Evolutionary conservation across 2,888 invertebrate genomes (phyloP).

Genomic region (Mythimna albipuncta): DNA sequence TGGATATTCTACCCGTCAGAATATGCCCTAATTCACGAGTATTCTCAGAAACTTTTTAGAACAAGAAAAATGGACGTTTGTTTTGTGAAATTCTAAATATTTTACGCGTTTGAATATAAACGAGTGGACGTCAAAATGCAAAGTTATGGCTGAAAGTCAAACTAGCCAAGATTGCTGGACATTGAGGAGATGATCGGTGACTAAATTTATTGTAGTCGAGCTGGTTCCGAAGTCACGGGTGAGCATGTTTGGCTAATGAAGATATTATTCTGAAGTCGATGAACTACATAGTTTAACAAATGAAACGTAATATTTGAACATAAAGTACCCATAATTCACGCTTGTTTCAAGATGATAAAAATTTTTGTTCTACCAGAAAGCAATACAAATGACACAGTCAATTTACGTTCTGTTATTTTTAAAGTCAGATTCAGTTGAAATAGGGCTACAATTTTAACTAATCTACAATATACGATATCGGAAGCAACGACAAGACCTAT

Average conservation of each 20-base stretch:
- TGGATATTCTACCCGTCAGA: conserved; percentile 64
- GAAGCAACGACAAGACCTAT: conserved; percentile 61
- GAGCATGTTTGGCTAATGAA: conserved; percentile 44
- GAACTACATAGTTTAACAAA: conserved; percentile 35
- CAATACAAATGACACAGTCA: conserved; percentile 9
- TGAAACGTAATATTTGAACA: conserved; percentile 14
- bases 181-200: conserved; percentile 23
- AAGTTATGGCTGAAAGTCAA: conserved; percentile 28
- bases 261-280: conserved; percentile 33
- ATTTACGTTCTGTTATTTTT: neutral
- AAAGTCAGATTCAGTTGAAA: neutral
- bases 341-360: neutral
- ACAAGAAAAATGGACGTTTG: conserved; percentile 18
- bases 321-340: conserved; percentile 1
- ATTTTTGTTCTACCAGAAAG: neutral
- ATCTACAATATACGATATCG: conserved; percentile 42
- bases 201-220: conserved; percentile 44
- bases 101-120: conserved; percentile 47
- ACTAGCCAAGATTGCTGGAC: conserved; percentile 37
- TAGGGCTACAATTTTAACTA: conserved; percentile 8
- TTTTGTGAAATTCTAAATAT: conserved; percentile 37
- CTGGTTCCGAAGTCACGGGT: conserved; percentile 33
- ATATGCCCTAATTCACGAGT: conserved; percentile 64
- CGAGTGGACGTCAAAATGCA: conserved; percentile 40
- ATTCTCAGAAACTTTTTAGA: conserved; percentile 68